phyloP scores from a whole-genome alignment of 2,888 invertebrate genomes.

The Altica lythri region DNA sequence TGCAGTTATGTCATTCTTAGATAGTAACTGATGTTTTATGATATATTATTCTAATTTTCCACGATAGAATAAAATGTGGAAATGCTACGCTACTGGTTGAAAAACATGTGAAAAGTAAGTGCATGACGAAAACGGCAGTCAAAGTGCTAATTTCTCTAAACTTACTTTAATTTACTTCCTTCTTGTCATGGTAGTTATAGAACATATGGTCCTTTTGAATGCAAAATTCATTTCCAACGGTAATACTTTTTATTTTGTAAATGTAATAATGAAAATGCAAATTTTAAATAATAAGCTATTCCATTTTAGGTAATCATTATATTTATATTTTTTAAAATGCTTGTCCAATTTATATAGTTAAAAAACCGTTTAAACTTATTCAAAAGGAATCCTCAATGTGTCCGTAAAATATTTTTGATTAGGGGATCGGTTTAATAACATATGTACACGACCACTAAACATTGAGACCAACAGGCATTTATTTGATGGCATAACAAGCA shows the following conservation, averaged over 20 bases:
- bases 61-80: neutral
- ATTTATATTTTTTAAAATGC: neutral
- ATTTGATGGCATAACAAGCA: too few relatives aligned
- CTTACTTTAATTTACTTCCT: slow-evolving; percentile 33
- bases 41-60: too few relatives aligned
- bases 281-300: neutral
- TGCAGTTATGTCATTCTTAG: too few relatives aligned
- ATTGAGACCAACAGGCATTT: too few relatives aligned
- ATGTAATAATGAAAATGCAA: neutral
- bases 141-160: slow-evolving; percentile 35
- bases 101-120: slow-evolving; percentile 18
- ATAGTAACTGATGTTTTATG: too few relatives aligned
- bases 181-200: slow-evolving; percentile 27
- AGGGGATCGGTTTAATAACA: too few relatives aligned
- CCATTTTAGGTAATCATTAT: slow-evolving; percentile 1
- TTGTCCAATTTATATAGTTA: too few relatives aligned
- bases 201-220: slow-evolving; percentile 22
- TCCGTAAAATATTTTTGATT: too few relatives aligned
- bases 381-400: too few relatives aligned
- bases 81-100: slow-evolving; percentile 11
- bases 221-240: slow-evolving; percentile 9
- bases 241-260: neutral
- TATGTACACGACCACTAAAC: too few relatives aligned
- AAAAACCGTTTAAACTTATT: too few relatives aligned
- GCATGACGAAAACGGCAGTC: slow-evolving; percentile 25